Evolutionary conservation across 2,113 vertebrate species (phyloP).

Genomic region (Pagrus major): DNA sequence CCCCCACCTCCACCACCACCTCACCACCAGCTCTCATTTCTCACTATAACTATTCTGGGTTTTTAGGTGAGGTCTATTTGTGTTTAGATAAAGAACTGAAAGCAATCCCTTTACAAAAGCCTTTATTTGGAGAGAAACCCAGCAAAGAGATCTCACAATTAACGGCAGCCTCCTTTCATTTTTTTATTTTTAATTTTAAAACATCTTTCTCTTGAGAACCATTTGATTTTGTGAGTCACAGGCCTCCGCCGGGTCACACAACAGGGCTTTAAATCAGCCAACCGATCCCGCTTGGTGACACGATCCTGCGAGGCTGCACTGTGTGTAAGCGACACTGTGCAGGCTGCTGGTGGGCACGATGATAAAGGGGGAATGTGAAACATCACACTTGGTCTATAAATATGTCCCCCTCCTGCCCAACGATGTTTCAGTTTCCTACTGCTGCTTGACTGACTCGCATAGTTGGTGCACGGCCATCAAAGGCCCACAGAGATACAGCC

Average conservation of each 20-base stretch:
- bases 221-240: not conserved
- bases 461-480: constrained; percentile 35
- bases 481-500: constrained; percentile 31
- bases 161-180: not conserved
- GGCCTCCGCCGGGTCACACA: constrained; percentile 51
- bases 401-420: constrained; percentile 53
- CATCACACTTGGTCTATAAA: constrained; percentile 82
- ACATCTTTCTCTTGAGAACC: not conserved
- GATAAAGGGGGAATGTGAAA: constrained; percentile 81
- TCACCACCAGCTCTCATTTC: not conserved
- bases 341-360: constrained; percentile 35
- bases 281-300: constrained; percentile 34
- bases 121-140: not conserved
- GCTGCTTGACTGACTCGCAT: constrained; percentile 36
- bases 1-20: too few species aligned
- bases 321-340: constrained; percentile 43
- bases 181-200: not conserved
- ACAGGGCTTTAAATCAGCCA: constrained; percentile 31
- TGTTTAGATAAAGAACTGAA: not conserved
- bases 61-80: constrained; percentile 5
- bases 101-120: too few species aligned
- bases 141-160: not conserved
- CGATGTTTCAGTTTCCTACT: constrained; percentile 67
- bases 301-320: not conserved
- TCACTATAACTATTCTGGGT: not conserved